phyloP scores from a whole-genome alignment of 2,113 vertebrate genomes.

The Hypocryptadius cinnamomeus region DNA sequence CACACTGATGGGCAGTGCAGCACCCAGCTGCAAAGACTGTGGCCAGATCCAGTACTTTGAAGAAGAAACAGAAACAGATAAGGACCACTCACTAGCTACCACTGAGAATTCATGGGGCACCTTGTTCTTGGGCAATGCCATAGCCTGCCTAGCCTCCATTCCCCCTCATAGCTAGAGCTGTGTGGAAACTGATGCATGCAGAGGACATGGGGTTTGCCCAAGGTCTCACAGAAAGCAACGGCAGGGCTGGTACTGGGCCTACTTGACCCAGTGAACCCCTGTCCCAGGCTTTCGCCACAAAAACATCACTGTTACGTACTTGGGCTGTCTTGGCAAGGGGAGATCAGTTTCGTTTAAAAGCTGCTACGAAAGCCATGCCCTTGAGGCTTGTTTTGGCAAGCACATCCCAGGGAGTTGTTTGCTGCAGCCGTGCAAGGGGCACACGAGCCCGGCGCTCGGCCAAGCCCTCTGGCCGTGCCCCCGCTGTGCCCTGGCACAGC shows the following conservation, averaged over 20 bases:
- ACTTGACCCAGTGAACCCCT: fast-evolving
- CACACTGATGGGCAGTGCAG: not conserved
- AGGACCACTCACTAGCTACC: not conserved
- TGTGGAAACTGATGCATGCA: fast-evolving
- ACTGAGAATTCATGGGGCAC: not conserved
- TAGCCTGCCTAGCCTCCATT: not conserved
- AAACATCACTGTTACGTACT: not conserved
- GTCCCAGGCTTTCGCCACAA: not conserved
- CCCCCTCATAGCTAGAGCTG: fast-evolving
- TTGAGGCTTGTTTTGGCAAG: not conserved
- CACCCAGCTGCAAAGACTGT: not conserved
- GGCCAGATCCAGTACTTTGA: not conserved
- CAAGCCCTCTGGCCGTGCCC: fast-evolving
- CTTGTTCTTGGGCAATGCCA: fast-evolving
- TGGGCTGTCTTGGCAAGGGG: not conserved
- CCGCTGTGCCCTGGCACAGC: not conserved
- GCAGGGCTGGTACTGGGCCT: not conserved
- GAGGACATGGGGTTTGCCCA: not conserved
- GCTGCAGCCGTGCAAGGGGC: not conserved
- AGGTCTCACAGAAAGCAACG: not conserved
- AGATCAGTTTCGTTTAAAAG: not conserved
- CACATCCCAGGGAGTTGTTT: not conserved
- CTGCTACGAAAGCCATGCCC: not conserved
- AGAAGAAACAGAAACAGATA: not conserved
- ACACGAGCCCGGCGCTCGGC: fast-evolving